Evolutionary conservation across 2,888 invertebrate species (phyloP).

Genomic region (Caenorhabditis angaria): DNA sequence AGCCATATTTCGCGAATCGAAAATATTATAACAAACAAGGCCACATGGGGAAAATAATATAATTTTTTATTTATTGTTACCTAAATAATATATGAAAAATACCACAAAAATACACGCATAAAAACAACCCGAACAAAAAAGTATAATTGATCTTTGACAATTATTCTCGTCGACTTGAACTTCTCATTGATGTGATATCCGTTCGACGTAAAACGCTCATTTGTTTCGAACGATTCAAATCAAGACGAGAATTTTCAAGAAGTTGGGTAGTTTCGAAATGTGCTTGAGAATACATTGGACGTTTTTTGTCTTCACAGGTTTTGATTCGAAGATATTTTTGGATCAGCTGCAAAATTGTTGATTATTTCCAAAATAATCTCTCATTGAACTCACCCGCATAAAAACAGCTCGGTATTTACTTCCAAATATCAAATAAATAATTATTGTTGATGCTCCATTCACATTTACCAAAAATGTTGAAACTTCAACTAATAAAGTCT

Average conservation of each 20-base stretch:
- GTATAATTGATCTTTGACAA: neutral
- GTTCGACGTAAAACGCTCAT: slow-evolving; percentile 24
- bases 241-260: slow-evolving; percentile 30
- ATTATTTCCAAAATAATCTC: neutral
- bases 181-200: slow-evolving; percentile 17
- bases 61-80: neutral
- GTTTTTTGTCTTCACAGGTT: slow-evolving; percentile 20
- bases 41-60: neutral
- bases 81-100: neutral
- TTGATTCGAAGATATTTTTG: slow-evolving; percentile 23
- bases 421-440: slow-evolving; percentile 63
- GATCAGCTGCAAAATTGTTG: slow-evolving; percentile 20
- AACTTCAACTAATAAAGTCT: slow-evolving; percentile 59
- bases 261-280: slow-evolving; percentile 45
- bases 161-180: slow-evolving; percentile 5
- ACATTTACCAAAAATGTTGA: slow-evolving; percentile 62
- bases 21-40: neutral
- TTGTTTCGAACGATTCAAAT: slow-evolving; percentile 24
- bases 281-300: slow-evolving; percentile 36
- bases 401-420: slow-evolving; percentile 62
- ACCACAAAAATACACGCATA: neutral
- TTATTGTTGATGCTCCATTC: slow-evolving; percentile 63
- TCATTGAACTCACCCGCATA: slow-evolving; percentile 30
- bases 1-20: neutral
- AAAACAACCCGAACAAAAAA: neutral